Evolutionary conservation across 2,797 vertebrate species (phyloP), one percentile per base, ranked within the genome.

Genomic region (Anableps anableps): DNA sequence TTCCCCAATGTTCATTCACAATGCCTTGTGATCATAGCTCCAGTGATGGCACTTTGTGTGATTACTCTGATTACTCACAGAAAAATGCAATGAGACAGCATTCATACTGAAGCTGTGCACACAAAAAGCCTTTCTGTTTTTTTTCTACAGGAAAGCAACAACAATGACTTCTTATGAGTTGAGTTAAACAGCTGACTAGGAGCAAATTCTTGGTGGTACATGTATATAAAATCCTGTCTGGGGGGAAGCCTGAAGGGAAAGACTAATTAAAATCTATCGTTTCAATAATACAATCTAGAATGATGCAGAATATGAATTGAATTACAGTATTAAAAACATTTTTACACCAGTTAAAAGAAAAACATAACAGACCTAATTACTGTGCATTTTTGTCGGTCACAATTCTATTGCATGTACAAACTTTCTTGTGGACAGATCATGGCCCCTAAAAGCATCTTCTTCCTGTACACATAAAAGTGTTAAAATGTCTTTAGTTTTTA

Each of bases 21-120:
- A n/a, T 78, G 80, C 85, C 95, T 93, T 92, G 92, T 96, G 95
- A 94, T 94, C 87, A 81, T 73, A 83, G 74, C 81, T 77, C 75
- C 60, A 77, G 85, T 86, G 83, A 88, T 17, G 55, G 50, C 72
- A 68, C 78, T 80, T 66, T 82, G 75, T 34, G 45, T 74, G 75
- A 77, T 82, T 74, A 45, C 13, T 73, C 72, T 21, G 74, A 75
- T 81, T 74, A 45, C 8, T 74, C 68, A 11, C 80, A 74, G 16
- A 55, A 55, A 53, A 85, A 80, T 70, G 70, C 75, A 81, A 47
- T 82, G 45, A 78, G 73, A 81, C 23, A 29, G 58, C 13, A 31
- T 75, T 82, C 58, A 74, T 62, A 21, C 58, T 71, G 1, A 75
- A 79, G 73, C 83, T 78, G 66, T 7, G 36, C 50, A 47, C 9